Evolutionary conservation across 1,140 invertebrate species (phyloP), one percentile per base, ranked within the genome.

Genomic region (Dryas iulia): DNA sequence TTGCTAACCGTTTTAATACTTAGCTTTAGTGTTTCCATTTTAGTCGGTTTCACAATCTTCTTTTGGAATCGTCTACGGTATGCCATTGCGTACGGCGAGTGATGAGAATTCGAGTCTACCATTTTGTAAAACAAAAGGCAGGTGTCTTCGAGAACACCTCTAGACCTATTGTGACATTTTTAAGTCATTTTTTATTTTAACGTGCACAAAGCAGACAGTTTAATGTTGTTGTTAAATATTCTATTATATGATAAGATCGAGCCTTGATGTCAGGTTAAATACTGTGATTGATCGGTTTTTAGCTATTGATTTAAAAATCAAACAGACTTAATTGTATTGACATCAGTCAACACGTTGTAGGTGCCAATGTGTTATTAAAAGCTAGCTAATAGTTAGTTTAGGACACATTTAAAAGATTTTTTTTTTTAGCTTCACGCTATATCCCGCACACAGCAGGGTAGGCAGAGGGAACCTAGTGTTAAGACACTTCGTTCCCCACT

Each of bases 171-270:
- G 53, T 69, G 66, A 57, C 10, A 58, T 71, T 73, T 70, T 28
- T 26, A 39, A 53, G 47, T 71, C 57, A 60, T 64, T 61, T 70
- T 73, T 71, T 59, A 58, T 47, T 39, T 18, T 10, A 65, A 71
- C 54, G 2, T 71, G 47, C 35, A 66, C 7, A 28, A 69, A 70
- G 33, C 59, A 33, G 25, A 63, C 71, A 58, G 70, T 76, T 76
- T 76, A 84, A 78, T 74, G 69, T 59, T 66, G 71, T 83, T 74
- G 72, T 88, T 88, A 86, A 88, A 84, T 86, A 88, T 90, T 89
- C 84, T 76, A 86, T 86, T 87, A 82, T 25, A 31, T 35, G 86
- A 88, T 90, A 90, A 75, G 59, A 89, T 90, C 87, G 56, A 69
- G 69, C 72, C 68, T 83, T 76, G 72, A 81, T 77, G 78, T 63